Evolutionary conservation across 2,113 vertebrate species (phyloP).

Genomic region (Cyanoderma ruficeps): DNA sequence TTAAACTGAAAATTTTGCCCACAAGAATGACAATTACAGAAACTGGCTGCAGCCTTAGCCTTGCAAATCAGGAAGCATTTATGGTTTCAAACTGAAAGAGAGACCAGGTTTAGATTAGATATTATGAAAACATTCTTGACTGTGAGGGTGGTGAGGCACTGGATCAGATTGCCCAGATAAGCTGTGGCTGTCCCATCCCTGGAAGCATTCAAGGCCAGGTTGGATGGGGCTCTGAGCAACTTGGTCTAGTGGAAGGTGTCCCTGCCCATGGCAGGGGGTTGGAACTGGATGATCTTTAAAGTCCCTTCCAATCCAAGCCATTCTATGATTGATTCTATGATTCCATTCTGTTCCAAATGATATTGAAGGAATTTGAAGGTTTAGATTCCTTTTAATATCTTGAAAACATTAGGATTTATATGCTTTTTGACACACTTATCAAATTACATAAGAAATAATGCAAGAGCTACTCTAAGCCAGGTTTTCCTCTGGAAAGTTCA

Average conservation of each 20-base stretch:
- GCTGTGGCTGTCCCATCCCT: not conserved
- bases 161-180: not conserved
- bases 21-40: not conserved
- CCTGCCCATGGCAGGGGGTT: not conserved
- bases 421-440: not conserved
- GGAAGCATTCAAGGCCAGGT: not conserved
- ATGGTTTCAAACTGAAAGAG: not conserved
- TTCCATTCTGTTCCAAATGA: not conserved
- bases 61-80: not conserved
- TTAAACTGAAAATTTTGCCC: not conserved
- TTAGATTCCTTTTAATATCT: not conserved
- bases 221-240: not conserved
- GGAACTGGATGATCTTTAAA: not conserved
- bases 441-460: not conserved
- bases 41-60: not conserved
- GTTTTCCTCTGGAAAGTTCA: not conserved
- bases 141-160: not conserved
- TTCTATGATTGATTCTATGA: not conserved
- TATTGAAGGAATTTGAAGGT: not conserved
- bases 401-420: not conserved
- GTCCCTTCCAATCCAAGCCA: not conserved
- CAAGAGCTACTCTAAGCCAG: not conserved
- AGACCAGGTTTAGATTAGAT: not conserved
- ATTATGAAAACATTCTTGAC: not conserved
- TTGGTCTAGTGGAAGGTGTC: not conserved